phyloP scores from a whole-genome alignment of 2,113 vertebrate species.

The Alectura lathami region DNA sequence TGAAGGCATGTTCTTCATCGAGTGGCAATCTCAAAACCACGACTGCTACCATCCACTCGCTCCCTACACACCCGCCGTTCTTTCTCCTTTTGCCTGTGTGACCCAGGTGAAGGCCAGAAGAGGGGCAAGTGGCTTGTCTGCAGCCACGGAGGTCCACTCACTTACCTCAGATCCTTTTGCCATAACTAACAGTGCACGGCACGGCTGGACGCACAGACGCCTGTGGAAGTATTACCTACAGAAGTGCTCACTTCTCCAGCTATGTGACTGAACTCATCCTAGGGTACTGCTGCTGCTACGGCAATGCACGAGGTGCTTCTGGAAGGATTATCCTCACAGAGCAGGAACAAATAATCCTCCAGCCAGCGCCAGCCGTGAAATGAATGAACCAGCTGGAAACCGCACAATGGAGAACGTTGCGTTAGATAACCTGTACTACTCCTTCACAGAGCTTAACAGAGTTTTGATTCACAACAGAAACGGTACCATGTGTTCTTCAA shows the following conservation, averaged over 20 bases:
- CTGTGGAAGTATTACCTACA: background rate
- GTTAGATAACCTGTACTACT: background rate
- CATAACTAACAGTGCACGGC: background rate
- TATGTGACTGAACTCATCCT: background rate
- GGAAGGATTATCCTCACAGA: background rate
- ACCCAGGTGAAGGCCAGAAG: accelerated
- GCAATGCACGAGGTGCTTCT: background rate
- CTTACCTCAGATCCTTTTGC: background rate
- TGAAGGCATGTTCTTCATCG: background rate
- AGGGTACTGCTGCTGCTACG: background rate
- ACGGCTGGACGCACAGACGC: background rate
- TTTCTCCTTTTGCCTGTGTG: background rate
- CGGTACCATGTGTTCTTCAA: background rate
- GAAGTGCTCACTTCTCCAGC: background rate
- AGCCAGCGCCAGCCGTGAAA: background rate
- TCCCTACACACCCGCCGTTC: background rate
- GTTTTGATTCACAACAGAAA: background rate
- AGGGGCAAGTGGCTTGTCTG: background rate
- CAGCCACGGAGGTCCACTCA: background rate
- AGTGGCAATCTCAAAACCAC: background rate
- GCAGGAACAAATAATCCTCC: constrained; percentile 17
- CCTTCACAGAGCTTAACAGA: background rate
- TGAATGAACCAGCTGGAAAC: background rate
- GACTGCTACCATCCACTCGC: background rate
- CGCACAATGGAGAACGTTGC: background rate